Conservation (phyloP, 2,113 vertebrate species). For the Cochlearius cochlearius region DNA sequence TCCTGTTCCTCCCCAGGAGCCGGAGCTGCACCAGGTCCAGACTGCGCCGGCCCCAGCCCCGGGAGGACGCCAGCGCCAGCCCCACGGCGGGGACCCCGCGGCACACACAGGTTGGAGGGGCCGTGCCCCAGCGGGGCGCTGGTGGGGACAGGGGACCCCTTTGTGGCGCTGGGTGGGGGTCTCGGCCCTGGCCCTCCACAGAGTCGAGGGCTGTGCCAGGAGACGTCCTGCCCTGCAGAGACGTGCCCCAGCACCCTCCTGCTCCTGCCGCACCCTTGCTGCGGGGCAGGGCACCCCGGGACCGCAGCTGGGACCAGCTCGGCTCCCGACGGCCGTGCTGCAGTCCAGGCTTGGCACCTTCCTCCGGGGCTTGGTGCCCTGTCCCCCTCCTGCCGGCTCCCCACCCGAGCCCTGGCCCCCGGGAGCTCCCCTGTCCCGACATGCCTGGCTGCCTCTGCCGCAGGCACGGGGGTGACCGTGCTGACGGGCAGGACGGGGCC, state of each 20-base stretch:
- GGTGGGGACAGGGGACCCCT: background rate
- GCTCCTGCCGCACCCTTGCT: background rate
- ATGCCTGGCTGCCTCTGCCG: accelerated
- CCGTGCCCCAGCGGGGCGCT: accelerated
- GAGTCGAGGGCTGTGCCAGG: background rate
- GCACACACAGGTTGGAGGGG: background rate
- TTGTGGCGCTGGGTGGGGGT: background rate
- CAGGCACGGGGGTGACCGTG: accelerated
- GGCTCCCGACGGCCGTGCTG: accelerated
- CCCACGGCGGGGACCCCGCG: background rate
- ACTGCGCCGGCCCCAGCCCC: background rate
- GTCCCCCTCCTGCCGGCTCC: background rate
- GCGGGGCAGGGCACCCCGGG: accelerated
- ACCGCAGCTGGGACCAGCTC: accelerated
- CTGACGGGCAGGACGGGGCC: background rate
- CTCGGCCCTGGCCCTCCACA: accelerated
- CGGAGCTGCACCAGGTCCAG: background rate
- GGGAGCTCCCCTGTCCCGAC: accelerated
- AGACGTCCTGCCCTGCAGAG: background rate
- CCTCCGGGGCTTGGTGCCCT: accelerated
- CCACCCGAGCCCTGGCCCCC: background rate
- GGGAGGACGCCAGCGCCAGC: background rate
- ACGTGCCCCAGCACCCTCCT: background rate
- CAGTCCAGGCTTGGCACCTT: background rate
- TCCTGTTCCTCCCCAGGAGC: conserved; percentile 11